phyloP scores from a whole-genome alignment of 2,113 vertebrate species.

The Mesitornis unicolor region DNA sequence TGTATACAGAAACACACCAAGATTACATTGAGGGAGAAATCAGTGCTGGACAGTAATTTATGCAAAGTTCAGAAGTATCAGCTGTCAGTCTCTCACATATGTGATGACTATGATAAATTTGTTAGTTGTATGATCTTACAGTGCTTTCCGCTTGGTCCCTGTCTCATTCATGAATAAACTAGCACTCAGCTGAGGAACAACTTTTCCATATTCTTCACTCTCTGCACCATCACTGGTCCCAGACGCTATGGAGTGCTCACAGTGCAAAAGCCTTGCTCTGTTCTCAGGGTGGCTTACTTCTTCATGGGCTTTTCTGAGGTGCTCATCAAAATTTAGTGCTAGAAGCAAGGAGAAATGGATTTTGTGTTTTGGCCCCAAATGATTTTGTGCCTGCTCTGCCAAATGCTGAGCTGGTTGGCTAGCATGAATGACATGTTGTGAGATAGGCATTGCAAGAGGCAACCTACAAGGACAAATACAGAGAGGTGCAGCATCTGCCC shows the following conservation, averaged over 20 bases:
- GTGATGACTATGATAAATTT: background rate
- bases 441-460: background rate
- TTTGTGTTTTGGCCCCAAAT: background rate
- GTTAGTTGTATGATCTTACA: background rate
- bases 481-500: background rate
- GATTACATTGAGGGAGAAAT: rapidly evolving
- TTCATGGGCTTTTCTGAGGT: background rate
- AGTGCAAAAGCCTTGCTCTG: background rate
- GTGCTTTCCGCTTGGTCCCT: background rate
- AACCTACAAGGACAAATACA: background rate
- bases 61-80: background rate
- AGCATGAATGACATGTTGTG: background rate
- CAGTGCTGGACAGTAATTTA: background rate
- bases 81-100: background rate
- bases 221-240: background rate
- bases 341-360: background rate
- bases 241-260: rapidly evolving
- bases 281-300: background rate
- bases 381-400: background rate
- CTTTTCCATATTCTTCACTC: background rate
- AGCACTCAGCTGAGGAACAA: background rate
- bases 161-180: background rate
- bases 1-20: background rate
- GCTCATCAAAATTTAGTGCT: background rate
- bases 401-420: background rate